A percentile compares a stretch with the other conserved stretches of the same genome.
phyloP scores from a whole-genome alignment of 2,797 vertebrate genomes.

The Tangara arthus region DNA sequence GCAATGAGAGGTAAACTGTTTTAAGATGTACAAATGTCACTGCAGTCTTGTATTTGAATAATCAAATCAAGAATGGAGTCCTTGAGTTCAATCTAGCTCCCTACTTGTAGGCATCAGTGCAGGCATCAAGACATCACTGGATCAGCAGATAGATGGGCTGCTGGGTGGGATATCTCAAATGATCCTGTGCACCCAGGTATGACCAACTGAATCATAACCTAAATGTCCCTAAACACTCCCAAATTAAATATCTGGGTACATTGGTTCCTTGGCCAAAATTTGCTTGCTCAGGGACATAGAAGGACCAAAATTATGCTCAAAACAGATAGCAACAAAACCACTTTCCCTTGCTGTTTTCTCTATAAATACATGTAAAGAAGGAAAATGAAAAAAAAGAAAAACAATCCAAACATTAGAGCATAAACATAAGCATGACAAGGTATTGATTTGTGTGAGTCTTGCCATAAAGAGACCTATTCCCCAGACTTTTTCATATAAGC shows the following conservation, averaged over 20 bases:
- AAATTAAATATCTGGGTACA: neutral
- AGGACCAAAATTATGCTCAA: neutral
- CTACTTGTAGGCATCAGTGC: neutral
- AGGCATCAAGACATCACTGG: neutral
- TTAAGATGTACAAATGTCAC: neutral
- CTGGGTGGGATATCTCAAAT: neutral
- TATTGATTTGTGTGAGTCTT: neutral
- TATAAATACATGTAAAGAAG: neutral
- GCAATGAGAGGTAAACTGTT: neutral
- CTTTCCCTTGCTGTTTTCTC: neutral
- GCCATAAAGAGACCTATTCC: neutral
- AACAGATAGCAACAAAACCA: neutral
- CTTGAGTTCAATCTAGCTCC: neutral
- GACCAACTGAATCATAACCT: neutral
- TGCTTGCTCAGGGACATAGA: neutral
- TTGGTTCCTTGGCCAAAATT: neutral
- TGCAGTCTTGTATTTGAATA: neutral
- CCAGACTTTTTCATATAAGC: neutral
- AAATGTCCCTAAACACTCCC: neutral
- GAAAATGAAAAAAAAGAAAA: neutral
- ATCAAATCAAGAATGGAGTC: neutral
- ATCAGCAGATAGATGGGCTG: neutral
- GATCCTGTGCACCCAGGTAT: neutral
- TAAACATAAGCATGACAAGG: neutral
- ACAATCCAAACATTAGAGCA: neutral